Percentiles rank a stretch among this genome's conserved stretches.
These are phyloP conservation scores for Pectinophora gossypiella DNA, from an alignment of 1,140 invertebrate species.

Conservation along the genomic window DNA sequence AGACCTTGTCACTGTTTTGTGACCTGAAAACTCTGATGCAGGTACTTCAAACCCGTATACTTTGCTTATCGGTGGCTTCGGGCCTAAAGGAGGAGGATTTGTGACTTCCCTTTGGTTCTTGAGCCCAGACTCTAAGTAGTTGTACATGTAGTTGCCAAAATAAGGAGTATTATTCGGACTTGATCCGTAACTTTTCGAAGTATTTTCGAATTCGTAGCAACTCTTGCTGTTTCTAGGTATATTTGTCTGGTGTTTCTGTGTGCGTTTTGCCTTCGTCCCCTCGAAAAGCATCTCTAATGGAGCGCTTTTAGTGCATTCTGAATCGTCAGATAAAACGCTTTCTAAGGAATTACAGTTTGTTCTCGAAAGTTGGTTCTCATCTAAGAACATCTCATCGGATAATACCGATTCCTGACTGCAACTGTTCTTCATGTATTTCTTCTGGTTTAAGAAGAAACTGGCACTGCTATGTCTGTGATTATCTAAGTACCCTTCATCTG, in stretches of 20 bases:
- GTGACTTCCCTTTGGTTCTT: conserved; percentile 30
- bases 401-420: conserved; percentile 86
- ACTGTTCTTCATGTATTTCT: conserved; percentile 72
- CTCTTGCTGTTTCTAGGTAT: conserved; percentile 68
- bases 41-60: conserved; percentile 60
- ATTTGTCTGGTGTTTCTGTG: conserved; percentile 33
- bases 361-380: conserved; percentile 77
- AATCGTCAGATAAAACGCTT: conserved; percentile 87
- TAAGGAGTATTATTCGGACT: conserved; percentile 75
- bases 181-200: conserved; percentile 77
- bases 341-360: conserved; percentile 84
- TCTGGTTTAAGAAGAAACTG: conserved; percentile 80
- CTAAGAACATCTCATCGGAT: conserved; percentile 79
- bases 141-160: conserved; percentile 65
- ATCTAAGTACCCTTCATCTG: conserved; percentile 61
- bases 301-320: conserved; percentile 84
- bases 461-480: conserved; percentile 77
- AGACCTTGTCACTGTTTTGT: conserved; percentile 68
- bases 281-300: conserved; percentile 83
- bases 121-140: conserved; percentile 47
- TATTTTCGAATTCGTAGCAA: conserved; percentile 73
- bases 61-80: conserved; percentile 32
- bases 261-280: conserved; percentile 49
- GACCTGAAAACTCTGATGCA: conserved; percentile 39
- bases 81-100: background rate